Evolutionary conservation across 2,113 vertebrate species (phyloP).

Genomic region (Felis chaus): DNA sequence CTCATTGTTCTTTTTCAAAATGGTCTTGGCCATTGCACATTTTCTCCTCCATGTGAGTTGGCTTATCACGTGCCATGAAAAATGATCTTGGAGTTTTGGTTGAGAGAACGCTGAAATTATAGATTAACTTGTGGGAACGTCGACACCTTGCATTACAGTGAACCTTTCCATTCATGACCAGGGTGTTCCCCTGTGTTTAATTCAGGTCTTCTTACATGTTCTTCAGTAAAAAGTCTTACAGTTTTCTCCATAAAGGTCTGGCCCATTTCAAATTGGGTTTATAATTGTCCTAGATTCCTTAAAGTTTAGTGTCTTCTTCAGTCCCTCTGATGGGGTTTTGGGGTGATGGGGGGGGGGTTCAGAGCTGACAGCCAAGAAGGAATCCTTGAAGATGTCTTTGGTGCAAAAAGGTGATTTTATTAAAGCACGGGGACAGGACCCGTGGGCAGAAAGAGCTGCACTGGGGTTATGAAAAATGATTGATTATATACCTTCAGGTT

Average conservation of each 20-base stretch:
- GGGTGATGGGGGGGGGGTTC: too few relatives aligned
- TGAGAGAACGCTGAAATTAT: not conserved
- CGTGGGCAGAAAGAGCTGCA: too few relatives aligned
- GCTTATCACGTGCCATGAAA: not conserved
- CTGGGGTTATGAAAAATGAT: too few relatives aligned
- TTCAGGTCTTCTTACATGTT: not conserved
- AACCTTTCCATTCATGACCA: accelerated
- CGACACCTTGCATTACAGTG: not conserved
- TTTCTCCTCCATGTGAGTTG: not conserved
- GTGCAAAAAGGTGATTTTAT: too few relatives aligned
- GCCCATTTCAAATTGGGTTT: not conserved
- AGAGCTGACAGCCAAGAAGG: too few relatives aligned
- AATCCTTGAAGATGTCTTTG: too few relatives aligned
- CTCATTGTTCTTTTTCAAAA: not conserved
- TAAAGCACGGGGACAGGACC: too few relatives aligned
- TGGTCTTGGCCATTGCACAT: not conserved
- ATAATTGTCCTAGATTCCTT: not conserved
- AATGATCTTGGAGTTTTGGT: not conserved
- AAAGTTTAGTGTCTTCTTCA: not conserved
- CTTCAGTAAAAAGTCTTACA: not conserved
- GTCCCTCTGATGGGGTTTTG: too few relatives aligned
- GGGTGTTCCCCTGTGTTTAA: not conserved
- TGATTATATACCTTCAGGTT: too few relatives aligned
- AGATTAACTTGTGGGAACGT: not conserved
- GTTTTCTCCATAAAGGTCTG: not conserved